A percentile compares a stretch with the other conserved stretches of the same genome.
Conservation (phyloP, 2,888 invertebrate genomes). For the Endotricha flammealis region DNA sequence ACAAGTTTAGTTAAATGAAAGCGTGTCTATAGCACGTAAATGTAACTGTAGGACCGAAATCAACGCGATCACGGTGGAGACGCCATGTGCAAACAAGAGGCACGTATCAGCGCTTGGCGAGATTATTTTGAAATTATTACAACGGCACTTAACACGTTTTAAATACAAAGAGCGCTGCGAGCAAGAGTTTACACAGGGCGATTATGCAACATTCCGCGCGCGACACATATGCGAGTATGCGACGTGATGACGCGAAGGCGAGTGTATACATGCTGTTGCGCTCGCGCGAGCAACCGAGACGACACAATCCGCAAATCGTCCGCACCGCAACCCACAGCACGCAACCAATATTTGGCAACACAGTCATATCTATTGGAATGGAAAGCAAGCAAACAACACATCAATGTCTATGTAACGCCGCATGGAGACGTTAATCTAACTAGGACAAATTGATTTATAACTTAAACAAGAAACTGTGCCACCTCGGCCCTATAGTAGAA, state of each 20-base stretch:
- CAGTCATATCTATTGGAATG: conserved; percentile 36
- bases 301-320: conserved; percentile 28
- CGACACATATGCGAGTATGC: conserved; percentile 39
- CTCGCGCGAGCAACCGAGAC: conserved; percentile 31
- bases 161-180: conserved; percentile 54
- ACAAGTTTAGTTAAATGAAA: background rate
- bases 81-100: conserved; percentile 18
- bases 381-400: conserved; percentile 64
- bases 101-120: conserved; percentile 21
- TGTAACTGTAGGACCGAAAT: conserved; percentile 19
- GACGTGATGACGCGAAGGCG: conserved; percentile 33
- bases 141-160: conserved; percentile 51
- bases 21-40: no score
- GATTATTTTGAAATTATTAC: conserved; percentile 48
- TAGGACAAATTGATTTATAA: conserved; percentile 71
- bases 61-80: conserved; percentile 20
- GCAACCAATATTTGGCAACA: conserved; percentile 57
- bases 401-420: conserved; percentile 46
- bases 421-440: conserved; percentile 64
- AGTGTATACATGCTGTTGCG: no score
- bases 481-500: conserved; percentile 71
- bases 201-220: conserved; percentile 43
- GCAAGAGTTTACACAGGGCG: conserved; percentile 43
- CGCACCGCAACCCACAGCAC: conserved; percentile 34
- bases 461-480: conserved; percentile 70